phyloP scores from a whole-genome alignment of 2,888 invertebrate genomes.

The Clusia tigrina region DNA sequence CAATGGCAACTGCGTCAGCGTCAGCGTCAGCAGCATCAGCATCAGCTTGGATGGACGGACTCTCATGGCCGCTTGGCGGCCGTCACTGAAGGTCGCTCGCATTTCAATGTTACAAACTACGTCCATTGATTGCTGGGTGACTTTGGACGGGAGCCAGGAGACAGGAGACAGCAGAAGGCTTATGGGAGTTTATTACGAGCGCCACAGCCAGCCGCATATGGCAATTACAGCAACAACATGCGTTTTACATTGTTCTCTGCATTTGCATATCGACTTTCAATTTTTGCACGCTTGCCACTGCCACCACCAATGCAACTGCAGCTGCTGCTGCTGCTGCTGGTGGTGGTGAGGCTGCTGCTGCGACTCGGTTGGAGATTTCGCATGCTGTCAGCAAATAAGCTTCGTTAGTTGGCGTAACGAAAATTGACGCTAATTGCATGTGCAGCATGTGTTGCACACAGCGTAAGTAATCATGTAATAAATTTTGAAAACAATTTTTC shows the following conservation, averaged over 20 bases:
- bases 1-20: constrained; percentile 11
- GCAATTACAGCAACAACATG: too few species aligned
- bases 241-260: background rate
- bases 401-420: background rate
- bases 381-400: constrained; percentile 41
- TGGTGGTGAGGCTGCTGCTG: too few species aligned
- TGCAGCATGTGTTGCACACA: background rate
- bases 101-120: constrained; percentile 26
- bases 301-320: background rate
- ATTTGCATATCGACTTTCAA: background rate
- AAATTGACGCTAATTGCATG: constrained; percentile 1
- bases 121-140: background rate
- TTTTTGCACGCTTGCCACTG: background rate
- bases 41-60: too few species aligned
- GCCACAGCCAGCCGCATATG: constrained; percentile 37
- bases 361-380: too few species aligned
- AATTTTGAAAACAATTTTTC: too few species aligned
- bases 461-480: too few species aligned
- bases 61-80: constrained; percentile 41
- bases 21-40: constrained; percentile 25
- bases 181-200: constrained; percentile 49
- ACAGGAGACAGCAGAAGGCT: background rate
- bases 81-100: constrained; percentile 33
- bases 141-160: background rate
- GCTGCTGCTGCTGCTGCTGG: too few species aligned